These are phyloP conservation scores for Diplazon laetatorius DNA, from an alignment of 2,888 invertebrate species.

Conservation along the genomic window DNA sequence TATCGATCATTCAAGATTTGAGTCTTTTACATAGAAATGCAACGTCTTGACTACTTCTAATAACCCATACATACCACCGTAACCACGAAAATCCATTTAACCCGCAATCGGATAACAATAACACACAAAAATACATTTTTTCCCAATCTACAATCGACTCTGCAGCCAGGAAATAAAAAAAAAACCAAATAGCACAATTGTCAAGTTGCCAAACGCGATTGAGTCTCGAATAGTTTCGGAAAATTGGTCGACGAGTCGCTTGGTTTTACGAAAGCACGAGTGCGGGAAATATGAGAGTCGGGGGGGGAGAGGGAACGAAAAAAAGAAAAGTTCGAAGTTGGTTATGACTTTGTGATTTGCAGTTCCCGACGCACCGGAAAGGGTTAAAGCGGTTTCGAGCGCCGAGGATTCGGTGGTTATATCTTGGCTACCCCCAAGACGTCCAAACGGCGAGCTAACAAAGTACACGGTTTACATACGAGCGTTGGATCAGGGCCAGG, in stretches of 20 bases:
- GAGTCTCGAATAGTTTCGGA: background rate
- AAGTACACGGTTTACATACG: constrained; percentile 86
- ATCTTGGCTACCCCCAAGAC: constrained; percentile 86
- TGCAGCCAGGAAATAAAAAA: too few relatives aligned
- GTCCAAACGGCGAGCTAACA: constrained; percentile 86
- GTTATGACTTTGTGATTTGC: constrained; percentile 36
- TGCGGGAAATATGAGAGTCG: too few relatives aligned
- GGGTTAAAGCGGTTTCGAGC: constrained; percentile 85
- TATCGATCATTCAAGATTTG: too few relatives aligned
- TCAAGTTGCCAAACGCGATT: background rate
- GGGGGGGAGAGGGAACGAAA: too few relatives aligned
- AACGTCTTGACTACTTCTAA: too few relatives aligned
- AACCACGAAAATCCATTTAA: too few relatives aligned
- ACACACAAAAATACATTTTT: too few relatives aligned
- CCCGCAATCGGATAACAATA: too few relatives aligned
- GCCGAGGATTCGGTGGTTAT: constrained; percentile 85
- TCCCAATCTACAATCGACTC: too few relatives aligned
- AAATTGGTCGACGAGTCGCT: constrained; percentile 1
- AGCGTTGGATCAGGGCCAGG: constrained; percentile 84
- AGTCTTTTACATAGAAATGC: too few relatives aligned
- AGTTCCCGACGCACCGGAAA: constrained; percentile 86
- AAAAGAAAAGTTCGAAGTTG: constrained; percentile 10
- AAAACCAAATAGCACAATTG: constrained; percentile 4
- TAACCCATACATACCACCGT: too few relatives aligned
- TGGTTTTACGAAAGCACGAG: too few relatives aligned